Evolutionary conservation across 2,797 vertebrate species (phyloP).

Genomic region (Centroberyx gerrardi): DNA sequence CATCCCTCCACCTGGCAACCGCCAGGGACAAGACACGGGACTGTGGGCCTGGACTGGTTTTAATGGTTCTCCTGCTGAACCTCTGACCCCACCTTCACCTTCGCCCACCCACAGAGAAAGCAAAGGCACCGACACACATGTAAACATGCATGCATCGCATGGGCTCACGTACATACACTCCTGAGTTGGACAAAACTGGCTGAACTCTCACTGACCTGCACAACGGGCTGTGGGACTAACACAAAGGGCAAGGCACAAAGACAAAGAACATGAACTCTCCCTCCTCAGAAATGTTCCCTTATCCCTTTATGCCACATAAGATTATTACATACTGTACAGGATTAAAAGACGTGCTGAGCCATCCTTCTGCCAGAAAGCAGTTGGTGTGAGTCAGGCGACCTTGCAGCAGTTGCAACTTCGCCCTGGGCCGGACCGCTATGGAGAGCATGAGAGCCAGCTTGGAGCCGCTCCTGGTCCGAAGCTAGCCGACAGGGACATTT

Average conservation of each 20-base stretch:
- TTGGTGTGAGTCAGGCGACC: background rate
- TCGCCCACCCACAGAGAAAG: background rate
- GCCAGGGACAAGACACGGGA: background rate
- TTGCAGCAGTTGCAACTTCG: background rate
- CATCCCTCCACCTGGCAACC: too few species aligned
- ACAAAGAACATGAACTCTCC: slow-evolving; percentile 14
- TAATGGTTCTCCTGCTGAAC: background rate
- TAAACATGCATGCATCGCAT: background rate
- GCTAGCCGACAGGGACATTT: background rate
- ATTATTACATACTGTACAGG: slow-evolving; percentile 58
- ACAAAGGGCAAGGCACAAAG: background rate
- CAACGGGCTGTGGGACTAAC: slow-evolving; percentile 1
- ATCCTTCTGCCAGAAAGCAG: slow-evolving; percentile 8
- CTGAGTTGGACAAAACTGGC: background rate
- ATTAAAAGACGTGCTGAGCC: slow-evolving; percentile 48
- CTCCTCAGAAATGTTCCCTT: slow-evolving; percentile 26
- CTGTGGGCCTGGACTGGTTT: slow-evolving; percentile 1
- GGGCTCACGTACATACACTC: background rate
- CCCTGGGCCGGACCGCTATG: background rate
- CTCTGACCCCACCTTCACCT: background rate
- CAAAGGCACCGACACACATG: background rate
- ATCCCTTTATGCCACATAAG: slow-evolving; percentile 39
- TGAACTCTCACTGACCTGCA: slow-evolving; percentile 45
- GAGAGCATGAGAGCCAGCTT: slow-evolving; percentile 17
- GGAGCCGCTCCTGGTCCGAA: slow-evolving; percentile 20